Base-by-base conservation (phyloP, 2,113 vertebrate species). In the Opisthocomus hoazin region DNA sequence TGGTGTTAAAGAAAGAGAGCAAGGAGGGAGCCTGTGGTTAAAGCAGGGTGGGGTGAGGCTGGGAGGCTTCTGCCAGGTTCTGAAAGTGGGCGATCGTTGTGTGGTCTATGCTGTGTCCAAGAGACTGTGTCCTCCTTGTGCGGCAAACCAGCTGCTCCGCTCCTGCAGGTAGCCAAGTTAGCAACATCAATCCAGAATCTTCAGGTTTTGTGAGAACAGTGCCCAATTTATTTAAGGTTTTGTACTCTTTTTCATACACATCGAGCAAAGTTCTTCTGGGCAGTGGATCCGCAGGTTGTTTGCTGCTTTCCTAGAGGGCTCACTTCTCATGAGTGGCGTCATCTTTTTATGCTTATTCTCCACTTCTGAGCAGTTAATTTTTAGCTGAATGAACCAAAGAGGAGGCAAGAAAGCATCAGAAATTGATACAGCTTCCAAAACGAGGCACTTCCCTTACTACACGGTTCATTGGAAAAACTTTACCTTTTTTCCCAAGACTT, bases 21-120 rank as follows among this genome's bases (percentile, higher is more conserved):
- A 68, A 73, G 57, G 30, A 79, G n/a, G 24, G 43, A 94, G 60
- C 18, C 51, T 88, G 76, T 87, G 93, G 48, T 90, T 70, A 57
- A 80, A 88, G 71, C 61, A 84, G 45, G 71, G 54, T 68, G n/a
- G 76, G 43, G 20, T 78, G 43, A 87, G 56, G 23, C 61, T 70
- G 60, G 23, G 24, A 83, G 12, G 3, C 36, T 88, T 70, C n/a
- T 94, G 86, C 80, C 76, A 68, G 76, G 88, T 90, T 87, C 79
- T 88, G 92, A 46, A 90, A 94, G 68, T 60, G 79, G 51, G 39
- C 70, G 93, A 16, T 79, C 81, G 23, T 80, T 96, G 94, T 93
- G 88, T 95, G 90, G 92, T 93, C 88, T 92, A 9, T 51, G 22
- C 20, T 64, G 13, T 46, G 36, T 88, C 73, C 64, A 84, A 78